Percentiles rank a stretch among this genome's conserved stretches.
phyloP scores from a whole-genome alignment of 2,113 vertebrate species.

The Megaceryle maxima region DNA sequence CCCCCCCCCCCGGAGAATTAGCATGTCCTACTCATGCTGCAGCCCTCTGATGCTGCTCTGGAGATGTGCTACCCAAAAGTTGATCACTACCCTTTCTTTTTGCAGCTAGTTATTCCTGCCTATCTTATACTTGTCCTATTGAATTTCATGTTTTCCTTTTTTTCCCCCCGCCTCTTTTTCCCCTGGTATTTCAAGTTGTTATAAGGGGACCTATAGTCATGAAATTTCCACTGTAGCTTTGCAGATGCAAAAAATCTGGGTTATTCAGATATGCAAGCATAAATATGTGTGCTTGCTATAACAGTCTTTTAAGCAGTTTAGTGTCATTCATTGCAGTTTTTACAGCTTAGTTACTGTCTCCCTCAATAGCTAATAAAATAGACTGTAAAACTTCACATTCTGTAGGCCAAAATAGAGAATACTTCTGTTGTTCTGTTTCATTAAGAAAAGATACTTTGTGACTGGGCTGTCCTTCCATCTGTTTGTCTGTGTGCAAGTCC shows the following conservation, averaged over 20 bases:
- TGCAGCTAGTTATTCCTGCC: not conserved
- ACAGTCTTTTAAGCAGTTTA: not conserved
- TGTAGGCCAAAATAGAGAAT: not conserved
- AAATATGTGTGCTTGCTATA: not conserved
- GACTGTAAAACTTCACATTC: not conserved
- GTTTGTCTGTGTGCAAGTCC: not conserved
- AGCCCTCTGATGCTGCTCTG: not conserved
- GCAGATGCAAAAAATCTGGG: not conserved
- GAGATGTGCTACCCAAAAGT: not conserved
- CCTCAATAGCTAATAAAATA: constrained; percentile 23
- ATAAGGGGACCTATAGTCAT: not conserved
- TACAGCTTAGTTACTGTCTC: constrained; percentile 8
- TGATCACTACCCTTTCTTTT: not conserved
- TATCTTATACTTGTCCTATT: not conserved
- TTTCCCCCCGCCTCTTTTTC: too few relatives aligned
- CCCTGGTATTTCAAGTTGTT: not conserved
- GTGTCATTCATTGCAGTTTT: not conserved
- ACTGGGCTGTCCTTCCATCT: not conserved
- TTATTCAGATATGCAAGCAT: not conserved
- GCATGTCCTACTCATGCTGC: not conserved
- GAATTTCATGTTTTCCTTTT: not conserved
- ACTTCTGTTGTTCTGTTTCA: not conserved
- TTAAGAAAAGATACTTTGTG: not conserved
- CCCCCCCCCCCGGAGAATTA: not conserved
- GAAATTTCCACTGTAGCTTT: not conserved